These are phyloP conservation scores for Ctena decussata DNA, from an alignment of 2,888 invertebrate species.

Conservation along the genomic window DNA sequence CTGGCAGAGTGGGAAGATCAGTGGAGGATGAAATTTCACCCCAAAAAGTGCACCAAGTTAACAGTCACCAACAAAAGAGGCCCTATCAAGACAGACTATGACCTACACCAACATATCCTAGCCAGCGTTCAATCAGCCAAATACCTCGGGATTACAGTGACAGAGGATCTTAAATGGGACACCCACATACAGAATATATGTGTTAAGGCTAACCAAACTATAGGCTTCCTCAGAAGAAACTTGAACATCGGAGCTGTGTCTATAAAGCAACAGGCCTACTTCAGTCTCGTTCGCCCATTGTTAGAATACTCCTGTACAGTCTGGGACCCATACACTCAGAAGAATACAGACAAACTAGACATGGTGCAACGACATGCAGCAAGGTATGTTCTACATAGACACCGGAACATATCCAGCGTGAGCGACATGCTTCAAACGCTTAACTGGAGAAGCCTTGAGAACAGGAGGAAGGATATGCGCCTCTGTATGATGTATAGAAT, in stretches of 20 bases:
- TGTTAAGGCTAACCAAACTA: background rate
- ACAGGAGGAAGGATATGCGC: constrained; percentile 10
- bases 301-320: background rate
- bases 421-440: constrained; percentile 20
- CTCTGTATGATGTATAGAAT: constrained; percentile 19
- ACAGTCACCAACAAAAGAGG: constrained; percentile 28
- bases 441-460: background rate
- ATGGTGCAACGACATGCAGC: constrained; percentile 20
- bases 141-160: background rate
- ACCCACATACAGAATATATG: background rate
- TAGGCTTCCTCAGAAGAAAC: background rate
- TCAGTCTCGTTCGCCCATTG: background rate
- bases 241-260: background rate
- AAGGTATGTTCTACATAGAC: constrained; percentile 15
- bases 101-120: background rate
- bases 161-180: background rate
- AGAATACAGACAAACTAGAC: background rate
- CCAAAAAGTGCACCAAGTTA: constrained; percentile 43
- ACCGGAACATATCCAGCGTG: constrained; percentile 22
- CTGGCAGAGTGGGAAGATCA: constrained; percentile 31
- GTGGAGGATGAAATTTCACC: constrained; percentile 57
- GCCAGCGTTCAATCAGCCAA: background rate
- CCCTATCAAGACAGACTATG: constrained; percentile 1
- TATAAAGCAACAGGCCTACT: background rate
- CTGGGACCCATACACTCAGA: background rate